These are phyloP conservation scores for Orthosia cruda DNA, from an alignment of 2,888 invertebrate species.

Conservation along the genomic window DNA sequence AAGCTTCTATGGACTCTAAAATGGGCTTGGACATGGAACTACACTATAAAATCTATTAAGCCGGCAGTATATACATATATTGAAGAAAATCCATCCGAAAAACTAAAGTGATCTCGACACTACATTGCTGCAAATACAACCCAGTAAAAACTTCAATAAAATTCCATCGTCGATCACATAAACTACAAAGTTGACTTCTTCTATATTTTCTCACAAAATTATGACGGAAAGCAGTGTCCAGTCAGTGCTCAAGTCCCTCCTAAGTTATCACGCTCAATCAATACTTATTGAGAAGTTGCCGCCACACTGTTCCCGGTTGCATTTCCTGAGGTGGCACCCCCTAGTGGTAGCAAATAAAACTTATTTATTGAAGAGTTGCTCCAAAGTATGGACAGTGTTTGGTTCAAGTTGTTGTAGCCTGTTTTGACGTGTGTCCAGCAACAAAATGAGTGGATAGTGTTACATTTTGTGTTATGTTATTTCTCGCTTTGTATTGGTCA, in stretches of 20 bases:
- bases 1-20: no score
- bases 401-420: constrained; percentile 16
- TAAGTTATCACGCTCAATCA: constrained; percentile 75
- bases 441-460: constrained; percentile 31
- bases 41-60: no score
- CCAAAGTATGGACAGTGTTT: constrained; percentile 42
- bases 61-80: no score
- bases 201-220: constrained; percentile 60
- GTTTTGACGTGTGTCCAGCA: constrained; percentile 44
- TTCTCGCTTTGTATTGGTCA: constrained; percentile 8
- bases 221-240: constrained; percentile 68
- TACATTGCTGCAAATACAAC: neutral
- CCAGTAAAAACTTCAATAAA: neutral
- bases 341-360: constrained; percentile 59
- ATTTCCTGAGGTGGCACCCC: constrained; percentile 57
- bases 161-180: constrained; percentile 16
- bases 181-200: constrained; percentile 45
- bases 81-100: neutral
- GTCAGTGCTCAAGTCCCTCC: constrained; percentile 55
- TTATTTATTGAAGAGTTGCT: constrained; percentile 57
- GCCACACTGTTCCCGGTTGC: constrained; percentile 56
- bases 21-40: no score
- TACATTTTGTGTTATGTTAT: constrained; percentile 13
- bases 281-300: constrained; percentile 74
- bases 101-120: neutral